Conservation (phyloP, 2,113 vertebrate species). For the Dasyornis broadbenti region DNA sequence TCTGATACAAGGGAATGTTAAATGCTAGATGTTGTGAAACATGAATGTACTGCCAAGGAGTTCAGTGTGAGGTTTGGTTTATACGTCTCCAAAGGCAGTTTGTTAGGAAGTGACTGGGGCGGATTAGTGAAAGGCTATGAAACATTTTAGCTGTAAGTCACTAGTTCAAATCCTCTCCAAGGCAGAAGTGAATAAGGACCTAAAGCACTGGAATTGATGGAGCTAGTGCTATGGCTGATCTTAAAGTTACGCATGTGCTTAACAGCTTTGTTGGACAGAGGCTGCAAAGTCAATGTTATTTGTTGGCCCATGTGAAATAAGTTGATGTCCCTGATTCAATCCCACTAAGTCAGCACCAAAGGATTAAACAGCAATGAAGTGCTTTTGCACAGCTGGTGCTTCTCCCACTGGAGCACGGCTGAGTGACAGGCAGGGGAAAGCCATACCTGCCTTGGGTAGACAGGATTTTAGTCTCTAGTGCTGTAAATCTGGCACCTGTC, state of each 20-base stretch:
- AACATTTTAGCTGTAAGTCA: constrained; percentile 21
- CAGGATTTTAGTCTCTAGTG: not conserved
- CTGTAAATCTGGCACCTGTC: constrained; percentile 53
- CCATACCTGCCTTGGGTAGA: not conserved
- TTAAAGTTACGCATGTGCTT: not conserved
- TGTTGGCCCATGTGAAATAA: not conserved
- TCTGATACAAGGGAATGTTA: not conserved
- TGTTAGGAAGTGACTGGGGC: not conserved
- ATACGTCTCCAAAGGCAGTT: not conserved
- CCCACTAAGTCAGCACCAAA: constrained; percentile 22
- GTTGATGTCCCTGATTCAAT: not conserved
- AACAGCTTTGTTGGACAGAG: constrained; percentile 1
- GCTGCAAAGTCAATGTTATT: not conserved
- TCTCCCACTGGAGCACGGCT: constrained; percentile 9
- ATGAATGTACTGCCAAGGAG: not conserved
- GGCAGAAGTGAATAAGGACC: not conserved
- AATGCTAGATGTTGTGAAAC: not conserved
- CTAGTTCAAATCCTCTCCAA: not conserved
- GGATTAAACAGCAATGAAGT: constrained; percentile 24
- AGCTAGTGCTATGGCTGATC: not conserved
- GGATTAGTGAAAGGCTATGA: not conserved
- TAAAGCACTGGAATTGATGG: not conserved
- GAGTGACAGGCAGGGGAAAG: constrained; percentile 23
- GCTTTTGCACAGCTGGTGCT: constrained; percentile 42
- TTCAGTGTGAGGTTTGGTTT: not conserved